Base-by-base conservation (phyloP, 2,888 invertebrate species). In the Scaptomyza polygonia region DNA sequence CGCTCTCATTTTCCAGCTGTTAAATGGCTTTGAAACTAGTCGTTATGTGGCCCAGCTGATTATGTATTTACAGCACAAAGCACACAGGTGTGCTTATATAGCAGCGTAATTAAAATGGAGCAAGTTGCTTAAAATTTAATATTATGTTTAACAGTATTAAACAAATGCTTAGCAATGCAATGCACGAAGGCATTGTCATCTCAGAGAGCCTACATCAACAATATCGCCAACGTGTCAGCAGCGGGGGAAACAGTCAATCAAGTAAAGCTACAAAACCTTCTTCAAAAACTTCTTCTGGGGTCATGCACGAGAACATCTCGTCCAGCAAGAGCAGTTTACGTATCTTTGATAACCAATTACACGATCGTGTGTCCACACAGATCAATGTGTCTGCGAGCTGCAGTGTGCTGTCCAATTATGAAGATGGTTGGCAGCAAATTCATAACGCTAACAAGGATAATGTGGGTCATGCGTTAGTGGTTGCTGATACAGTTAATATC, bases 401-500 rank as follows among this genome's bases (percentile, higher is more conserved):
- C 27, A 93, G 94, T 78, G 89, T 95, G 44, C 88, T 95, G 45
- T 92, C 93, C 53, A 93, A 94, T 79, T 95, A 94, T 88, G 95
- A 95, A 89, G 91, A 93, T 42, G 93, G 93, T 58, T 95, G 95
- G 95, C 93, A 93, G 62, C 92, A 93, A 62, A 89, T 95, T 14
- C 95, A 95, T 77, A 92, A 93, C 57, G 89, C 93, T 36, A 94
- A 94, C 48, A 94, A 95, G 79, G 92, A 93, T 51, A 95, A 95
- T 90, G 94, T 94, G 2, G 92, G 90, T 51, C 91, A 90, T 44
- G 93, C 93, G 0, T 91, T 92, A 1, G 67, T 88, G 16, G 81
- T 93, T n/a, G 93, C 94, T 49, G 80, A 89, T 43, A 88, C 91
- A 58, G 94, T 94, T 43, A 89, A 91, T 7, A 80, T 77, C 39